Percentiles rank a stretch among this genome's conserved stretches.
Evolutionary conservation across 1,140 invertebrate genomes (phyloP).

Genomic region (Colletes latitarsis): DNA sequence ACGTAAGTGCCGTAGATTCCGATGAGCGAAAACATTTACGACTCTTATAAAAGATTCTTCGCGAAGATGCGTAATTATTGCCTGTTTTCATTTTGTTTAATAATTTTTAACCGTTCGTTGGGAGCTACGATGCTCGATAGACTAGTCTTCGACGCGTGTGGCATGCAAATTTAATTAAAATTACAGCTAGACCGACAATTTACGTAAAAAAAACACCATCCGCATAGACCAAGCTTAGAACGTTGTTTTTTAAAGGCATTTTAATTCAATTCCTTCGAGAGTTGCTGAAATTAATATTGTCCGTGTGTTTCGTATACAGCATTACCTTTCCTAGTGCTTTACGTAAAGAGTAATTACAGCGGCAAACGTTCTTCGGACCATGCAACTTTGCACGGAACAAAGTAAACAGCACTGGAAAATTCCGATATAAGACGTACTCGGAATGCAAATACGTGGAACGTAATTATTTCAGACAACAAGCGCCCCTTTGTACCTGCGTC

Average conservation of each 20-base stretch:
- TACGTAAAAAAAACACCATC: too few relatives aligned
- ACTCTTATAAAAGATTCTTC: not conserved
- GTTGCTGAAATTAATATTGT: too few relatives aligned
- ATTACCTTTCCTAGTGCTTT: not conserved
- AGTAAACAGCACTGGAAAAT: not conserved
- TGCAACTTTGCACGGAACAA: not conserved
- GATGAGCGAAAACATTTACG: not conserved
- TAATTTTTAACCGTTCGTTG: not conserved
- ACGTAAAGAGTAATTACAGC: constrained; percentile 13
- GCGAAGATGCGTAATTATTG: not conserved
- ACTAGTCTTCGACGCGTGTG: not conserved
- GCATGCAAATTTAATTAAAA: too few relatives aligned
- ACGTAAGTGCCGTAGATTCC: not conserved
- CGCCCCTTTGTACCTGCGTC: too few relatives aligned
- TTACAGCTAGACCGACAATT: too few relatives aligned
- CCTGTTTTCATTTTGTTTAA: not conserved
- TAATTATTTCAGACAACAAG: constrained; percentile 7
- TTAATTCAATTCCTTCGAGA: too few relatives aligned
- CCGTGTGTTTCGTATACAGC: too few relatives aligned
- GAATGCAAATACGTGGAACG: constrained; percentile 19
- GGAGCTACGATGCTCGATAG: too few relatives aligned
- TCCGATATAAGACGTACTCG: constrained; percentile 8
- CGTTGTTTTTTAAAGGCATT: too few relatives aligned
- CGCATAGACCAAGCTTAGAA: too few relatives aligned
- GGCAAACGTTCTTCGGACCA: constrained; percentile 5